These are phyloP conservation scores for Coilia nasus DNA, from an alignment of 2,797 vertebrate genomes.

Conservation along the genomic window DNA sequence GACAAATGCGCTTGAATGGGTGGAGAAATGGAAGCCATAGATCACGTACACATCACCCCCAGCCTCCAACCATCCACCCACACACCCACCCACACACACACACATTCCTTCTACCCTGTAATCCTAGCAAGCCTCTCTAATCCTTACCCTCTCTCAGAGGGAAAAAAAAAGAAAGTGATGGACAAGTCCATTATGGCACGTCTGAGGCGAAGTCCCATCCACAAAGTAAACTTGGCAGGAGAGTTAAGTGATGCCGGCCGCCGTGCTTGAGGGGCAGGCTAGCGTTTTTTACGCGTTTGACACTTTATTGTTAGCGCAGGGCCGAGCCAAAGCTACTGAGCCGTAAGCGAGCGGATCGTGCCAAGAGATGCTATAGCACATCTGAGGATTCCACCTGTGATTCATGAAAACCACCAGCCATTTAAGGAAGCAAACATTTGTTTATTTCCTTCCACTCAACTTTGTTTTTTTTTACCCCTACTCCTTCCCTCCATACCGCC, in stretches of 20 bases:
- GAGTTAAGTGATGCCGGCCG: conserved; percentile 17
- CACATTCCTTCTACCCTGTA: conserved; percentile 47
- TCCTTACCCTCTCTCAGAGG: conserved; percentile 37
- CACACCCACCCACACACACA: conserved; percentile 33
- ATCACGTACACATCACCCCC: conserved; percentile 39
- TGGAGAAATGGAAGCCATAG: conserved; percentile 54
- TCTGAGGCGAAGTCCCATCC: conserved; percentile 30
- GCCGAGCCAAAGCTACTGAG: background rate
- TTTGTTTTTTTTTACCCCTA: background rate
- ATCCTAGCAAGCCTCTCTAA: conserved; percentile 46
- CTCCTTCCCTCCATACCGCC: background rate
- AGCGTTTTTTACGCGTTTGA: conserved; percentile 57
- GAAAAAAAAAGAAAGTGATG: conserved; percentile 42
- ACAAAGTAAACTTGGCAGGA: conserved; percentile 36
- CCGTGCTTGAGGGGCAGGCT: conserved; percentile 37
- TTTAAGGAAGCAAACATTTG: conserved; percentile 9
- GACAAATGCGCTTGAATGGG: conserved; percentile 62
- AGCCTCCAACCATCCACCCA: too few relatives aligned
- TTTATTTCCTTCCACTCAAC: background rate
- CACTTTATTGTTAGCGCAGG: conserved; percentile 53
- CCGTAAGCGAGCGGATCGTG: background rate
- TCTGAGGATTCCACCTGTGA: conserved; percentile 20
- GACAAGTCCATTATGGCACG: conserved; percentile 57
- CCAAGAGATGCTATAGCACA: background rate
- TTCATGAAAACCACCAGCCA: conserved; percentile 13